Evolutionary conservation across 2,888 invertebrate species (phyloP).

Genomic region (Torymus aiolomorphi): DNA sequence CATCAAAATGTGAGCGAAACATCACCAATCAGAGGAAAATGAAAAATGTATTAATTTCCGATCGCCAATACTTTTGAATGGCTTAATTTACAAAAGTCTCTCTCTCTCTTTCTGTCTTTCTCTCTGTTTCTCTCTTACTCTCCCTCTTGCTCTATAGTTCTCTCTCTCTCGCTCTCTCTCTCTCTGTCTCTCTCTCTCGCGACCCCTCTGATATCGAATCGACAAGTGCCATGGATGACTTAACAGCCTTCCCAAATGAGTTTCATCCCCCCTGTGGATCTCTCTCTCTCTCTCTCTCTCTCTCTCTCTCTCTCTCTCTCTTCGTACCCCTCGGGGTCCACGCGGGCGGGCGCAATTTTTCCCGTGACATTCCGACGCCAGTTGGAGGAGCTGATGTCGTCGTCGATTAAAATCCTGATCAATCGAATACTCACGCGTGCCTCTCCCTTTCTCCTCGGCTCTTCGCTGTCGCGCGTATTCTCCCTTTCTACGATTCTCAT

Average conservation of each 20-base stretch:
- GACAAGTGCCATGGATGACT: slow-evolving; percentile 53
- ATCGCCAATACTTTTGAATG: slow-evolving; percentile 39
- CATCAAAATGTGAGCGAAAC: background rate
- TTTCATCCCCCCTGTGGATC: slow-evolving; percentile 28
- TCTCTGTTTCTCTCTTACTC: background rate
- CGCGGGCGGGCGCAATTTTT: slow-evolving; percentile 35
- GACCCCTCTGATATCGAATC: slow-evolving; percentile 10
- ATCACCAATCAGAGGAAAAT: slow-evolving; percentile 17
- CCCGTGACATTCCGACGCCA: slow-evolving; percentile 48
- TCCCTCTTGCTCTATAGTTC: background rate
- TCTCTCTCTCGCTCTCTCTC: background rate
- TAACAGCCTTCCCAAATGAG: slow-evolving; percentile 54
- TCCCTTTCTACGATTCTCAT: slow-evolving; percentile 7
- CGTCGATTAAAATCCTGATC: slow-evolving; percentile 60
- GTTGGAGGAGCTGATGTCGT: slow-evolving; percentile 35
- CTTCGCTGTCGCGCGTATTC: background rate
- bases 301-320: background rate
- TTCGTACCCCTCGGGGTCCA: slow-evolving; percentile 19
- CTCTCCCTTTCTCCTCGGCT: slow-evolving; percentile 32
- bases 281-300: background rate
- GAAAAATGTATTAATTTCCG: slow-evolving; percentile 12
- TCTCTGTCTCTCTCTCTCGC: background rate
- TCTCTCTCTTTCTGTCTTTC: background rate
- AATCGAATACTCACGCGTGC: slow-evolving; percentile 50
- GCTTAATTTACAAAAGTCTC: slow-evolving; percentile 40